Percentiles rank a stretch among this genome's conserved stretches.
phyloP scores from a whole-genome alignment of 2,888 invertebrate genomes.

The Asteroscopus sphinx region DNA sequence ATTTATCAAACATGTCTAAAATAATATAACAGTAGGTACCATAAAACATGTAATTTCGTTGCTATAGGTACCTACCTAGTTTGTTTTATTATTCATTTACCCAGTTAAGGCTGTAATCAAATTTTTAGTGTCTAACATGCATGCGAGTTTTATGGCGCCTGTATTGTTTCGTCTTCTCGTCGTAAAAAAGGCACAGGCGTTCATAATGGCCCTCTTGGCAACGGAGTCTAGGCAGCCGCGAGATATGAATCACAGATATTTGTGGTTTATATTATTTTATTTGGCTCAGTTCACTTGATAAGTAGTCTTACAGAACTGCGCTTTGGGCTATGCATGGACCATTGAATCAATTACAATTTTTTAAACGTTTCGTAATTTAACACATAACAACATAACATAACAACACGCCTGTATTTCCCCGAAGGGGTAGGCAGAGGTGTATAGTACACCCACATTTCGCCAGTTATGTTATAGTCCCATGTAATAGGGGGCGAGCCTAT shows the following conservation, averaged over 20 bases:
- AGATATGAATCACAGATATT: too few relatives aligned
- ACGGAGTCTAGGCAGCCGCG: not conserved
- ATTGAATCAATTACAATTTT: too few relatives aligned
- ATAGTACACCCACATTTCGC: too few relatives aligned
- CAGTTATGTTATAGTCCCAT: too few relatives aligned
- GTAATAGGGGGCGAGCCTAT: too few relatives aligned
- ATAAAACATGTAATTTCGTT: conserved; percentile 12
- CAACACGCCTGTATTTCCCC: too few relatives aligned
- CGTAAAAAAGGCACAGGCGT: conserved; percentile 19
- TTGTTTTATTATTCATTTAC: conserved; percentile 41
- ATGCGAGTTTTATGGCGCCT: conserved; percentile 32
- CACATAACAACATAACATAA: not conserved
- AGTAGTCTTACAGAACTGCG: too few relatives aligned
- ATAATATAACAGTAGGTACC: not conserved
- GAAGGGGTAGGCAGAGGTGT: too few relatives aligned
- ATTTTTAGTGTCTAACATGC: conserved; percentile 26
- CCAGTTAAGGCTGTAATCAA: conserved; percentile 23
- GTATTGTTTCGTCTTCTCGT: conserved; percentile 26
- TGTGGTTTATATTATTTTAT: too few relatives aligned
- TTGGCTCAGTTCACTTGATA: too few relatives aligned
- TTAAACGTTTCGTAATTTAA: too few relatives aligned
- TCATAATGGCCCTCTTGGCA: not conserved
- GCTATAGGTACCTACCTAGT: conserved; percentile 17
- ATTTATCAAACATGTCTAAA: conserved; percentile 2
- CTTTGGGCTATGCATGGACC: too few relatives aligned